Evolutionary conservation across 2,797 vertebrate species (phyloP).

Genomic region (Leuciscus waleckii): DNA sequence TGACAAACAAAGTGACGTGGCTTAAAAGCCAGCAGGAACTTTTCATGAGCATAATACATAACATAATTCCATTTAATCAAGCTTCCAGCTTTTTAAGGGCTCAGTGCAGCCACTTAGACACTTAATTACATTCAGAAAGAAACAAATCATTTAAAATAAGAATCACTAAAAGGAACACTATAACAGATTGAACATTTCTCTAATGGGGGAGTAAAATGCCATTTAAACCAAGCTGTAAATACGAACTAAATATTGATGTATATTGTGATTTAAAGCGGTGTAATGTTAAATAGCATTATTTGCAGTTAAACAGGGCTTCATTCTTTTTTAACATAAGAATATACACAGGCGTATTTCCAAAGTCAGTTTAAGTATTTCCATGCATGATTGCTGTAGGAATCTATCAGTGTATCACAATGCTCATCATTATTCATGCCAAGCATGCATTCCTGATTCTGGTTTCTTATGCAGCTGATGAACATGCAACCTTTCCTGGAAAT

Average conservation of each 20-base stretch:
- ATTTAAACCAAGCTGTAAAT: conserved; percentile 38
- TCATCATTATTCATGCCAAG: conserved; percentile 77
- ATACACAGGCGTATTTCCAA: conserved; percentile 58
- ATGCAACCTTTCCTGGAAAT: conserved; percentile 62
- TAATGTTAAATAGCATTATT: conserved; percentile 54
- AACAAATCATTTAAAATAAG: conserved; percentile 60
- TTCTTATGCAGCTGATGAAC: conserved; percentile 63
- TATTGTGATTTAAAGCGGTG: conserved; percentile 22
- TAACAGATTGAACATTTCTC: conserved; percentile 52
- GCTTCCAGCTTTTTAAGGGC: conserved; percentile 59
- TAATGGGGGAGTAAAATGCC: conserved; percentile 58
- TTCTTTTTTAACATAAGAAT: conserved; percentile 68
- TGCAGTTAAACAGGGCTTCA: conserved; percentile 66
- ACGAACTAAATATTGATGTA: conserved; percentile 44
- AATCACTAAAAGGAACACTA: conserved; percentile 53
- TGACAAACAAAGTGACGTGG: conserved; percentile 69
- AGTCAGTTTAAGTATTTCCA: conserved; percentile 63
- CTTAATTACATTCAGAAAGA: conserved; percentile 69
- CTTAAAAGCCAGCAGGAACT: conserved; percentile 65
- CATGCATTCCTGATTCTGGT: conserved; percentile 72
- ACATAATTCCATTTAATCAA: conserved; percentile 69
- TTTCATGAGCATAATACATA: conserved; percentile 66
- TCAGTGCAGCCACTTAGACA: conserved; percentile 68
- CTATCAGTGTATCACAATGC: conserved; percentile 74
- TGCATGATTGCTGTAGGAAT: conserved; percentile 69